Percentiles rank a stretch among this genome's conserved stretches.
Conservation (phyloP, 1,140 invertebrate genomes). For the Platyura marginata region DNA sequence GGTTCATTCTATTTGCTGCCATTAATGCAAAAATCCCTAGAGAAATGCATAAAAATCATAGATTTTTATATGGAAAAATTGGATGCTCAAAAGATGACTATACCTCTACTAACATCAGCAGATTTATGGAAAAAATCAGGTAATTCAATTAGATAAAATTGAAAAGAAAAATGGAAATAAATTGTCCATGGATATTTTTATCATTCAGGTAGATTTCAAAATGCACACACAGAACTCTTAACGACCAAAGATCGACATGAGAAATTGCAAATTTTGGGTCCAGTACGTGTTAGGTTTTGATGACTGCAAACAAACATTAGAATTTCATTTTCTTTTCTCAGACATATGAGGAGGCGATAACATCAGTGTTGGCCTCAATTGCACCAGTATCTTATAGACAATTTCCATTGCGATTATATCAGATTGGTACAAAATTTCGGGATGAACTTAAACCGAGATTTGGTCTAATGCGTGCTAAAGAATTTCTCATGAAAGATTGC, state of each 20-base stretch:
- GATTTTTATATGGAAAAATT: slow-evolving; percentile 49
- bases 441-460: slow-evolving; percentile 70
- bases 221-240: slow-evolving; percentile 42
- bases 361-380: slow-evolving; percentile 40
- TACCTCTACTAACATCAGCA: slow-evolving; percentile 51
- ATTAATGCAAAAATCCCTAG: slow-evolving; percentile 47
- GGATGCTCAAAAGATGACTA: slow-evolving; percentile 58
- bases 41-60: slow-evolving; percentile 58
- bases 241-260: slow-evolving; percentile 46
- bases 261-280: slow-evolving; percentile 57
- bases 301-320: no score
- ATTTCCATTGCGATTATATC: slow-evolving; percentile 62
- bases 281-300: no score
- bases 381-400: slow-evolving; percentile 38
- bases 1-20: slow-evolving; percentile 68
- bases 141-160: no score
- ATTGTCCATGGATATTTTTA: slow-evolving; percentile 3
- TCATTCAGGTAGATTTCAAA: not conserved
- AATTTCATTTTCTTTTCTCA: slow-evolving; percentile 22
- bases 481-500: slow-evolving; percentile 91
- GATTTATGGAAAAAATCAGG: slow-evolving; percentile 59
- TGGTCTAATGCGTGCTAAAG: slow-evolving; percentile 60
- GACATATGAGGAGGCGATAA: slow-evolving; percentile 78
- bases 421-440: slow-evolving; percentile 71
- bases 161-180: no score